Conservation (phyloP, 2,113 vertebrate species). For the Climacteris rufus region DNA sequence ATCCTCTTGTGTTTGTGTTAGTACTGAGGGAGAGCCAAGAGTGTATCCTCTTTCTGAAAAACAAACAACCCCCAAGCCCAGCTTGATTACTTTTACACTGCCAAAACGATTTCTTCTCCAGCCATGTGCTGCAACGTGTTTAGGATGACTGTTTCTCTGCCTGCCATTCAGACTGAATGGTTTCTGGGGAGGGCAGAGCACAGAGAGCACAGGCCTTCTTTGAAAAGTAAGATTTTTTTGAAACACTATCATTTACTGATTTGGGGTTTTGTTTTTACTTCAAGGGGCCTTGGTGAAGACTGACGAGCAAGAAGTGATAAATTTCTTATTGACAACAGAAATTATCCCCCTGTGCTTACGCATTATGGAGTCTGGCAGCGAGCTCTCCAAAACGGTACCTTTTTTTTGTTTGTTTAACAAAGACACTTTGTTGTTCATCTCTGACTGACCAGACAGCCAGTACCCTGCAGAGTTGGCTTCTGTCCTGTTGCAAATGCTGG, state of each 20-base stretch:
- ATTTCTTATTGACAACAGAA: slow-evolving; percentile 96
- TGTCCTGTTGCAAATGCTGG: not conserved
- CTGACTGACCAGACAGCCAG: not conserved
- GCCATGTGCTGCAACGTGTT: not conserved
- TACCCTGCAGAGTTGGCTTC: not conserved
- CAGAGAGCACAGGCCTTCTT: not conserved
- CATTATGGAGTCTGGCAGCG: slow-evolving; percentile 98
- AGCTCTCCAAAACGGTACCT: slow-evolving; percentile 95
- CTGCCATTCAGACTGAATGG: not conserved
- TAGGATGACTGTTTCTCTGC: not conserved
- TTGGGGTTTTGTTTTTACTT: slow-evolving; percentile 7
- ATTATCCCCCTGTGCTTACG: slow-evolving; percentile 97
- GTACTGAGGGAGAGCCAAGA: not conserved
- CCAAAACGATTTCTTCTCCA: not conserved
- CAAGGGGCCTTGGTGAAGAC: slow-evolving; percentile 96
- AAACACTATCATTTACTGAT: not conserved
- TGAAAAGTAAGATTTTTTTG: not conserved
- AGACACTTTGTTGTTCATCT: not conserved
- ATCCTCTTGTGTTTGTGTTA: not conserved
- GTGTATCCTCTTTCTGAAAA: not conserved
- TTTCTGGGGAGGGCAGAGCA: not conserved
- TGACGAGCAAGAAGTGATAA: slow-evolving; percentile 98
- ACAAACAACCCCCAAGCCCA: not conserved
- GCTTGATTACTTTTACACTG: not conserved
- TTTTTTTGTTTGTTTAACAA: not conserved